Percentiles rank a stretch among this genome's conserved stretches.
These are phyloP conservation scores for Lingula anatina DNA, from an alignment of 2,888 invertebrate genomes.

Conservation along the genomic window DNA sequence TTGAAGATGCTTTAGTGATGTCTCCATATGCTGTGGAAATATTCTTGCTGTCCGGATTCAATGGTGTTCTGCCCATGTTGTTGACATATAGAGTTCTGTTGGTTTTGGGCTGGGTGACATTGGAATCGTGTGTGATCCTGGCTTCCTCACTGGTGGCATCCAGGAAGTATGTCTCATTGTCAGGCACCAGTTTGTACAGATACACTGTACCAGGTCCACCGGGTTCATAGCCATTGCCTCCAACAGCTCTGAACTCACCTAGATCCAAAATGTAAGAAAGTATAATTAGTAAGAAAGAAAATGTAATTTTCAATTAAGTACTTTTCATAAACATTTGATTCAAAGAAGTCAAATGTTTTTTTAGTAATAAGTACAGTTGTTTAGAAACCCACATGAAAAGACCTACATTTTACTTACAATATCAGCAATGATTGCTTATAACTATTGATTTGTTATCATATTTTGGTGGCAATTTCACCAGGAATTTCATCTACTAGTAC, in stretches of 20 bases:
- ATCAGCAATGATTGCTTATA: too few relatives aligned
- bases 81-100: neutral
- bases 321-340: too few relatives aligned
- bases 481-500: too few relatives aligned
- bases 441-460: too few relatives aligned
- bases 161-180: neutral
- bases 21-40: constrained; percentile 14
- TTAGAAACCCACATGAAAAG: too few relatives aligned
- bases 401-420: too few relatives aligned
- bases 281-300: too few relatives aligned
- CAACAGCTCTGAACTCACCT: constrained; percentile 21
- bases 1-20: constrained; percentile 12
- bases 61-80: neutral
- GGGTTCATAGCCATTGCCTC: constrained; percentile 18
- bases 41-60: constrained; percentile 12
- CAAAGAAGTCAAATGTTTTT: too few relatives aligned
- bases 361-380: too few relatives aligned
- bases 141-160: neutral
- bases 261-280: neutral
- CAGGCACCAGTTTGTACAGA: constrained; percentile 21
- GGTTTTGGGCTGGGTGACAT: neutral
- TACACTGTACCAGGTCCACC: constrained; percentile 32
- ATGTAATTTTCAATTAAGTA: too few relatives aligned
- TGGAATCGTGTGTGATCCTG: constrained; percentile 1
- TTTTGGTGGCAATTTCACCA: too few relatives aligned